phyloP scores from a whole-genome alignment of 2,888 invertebrate species.

The Tipula lateralis region DNA sequence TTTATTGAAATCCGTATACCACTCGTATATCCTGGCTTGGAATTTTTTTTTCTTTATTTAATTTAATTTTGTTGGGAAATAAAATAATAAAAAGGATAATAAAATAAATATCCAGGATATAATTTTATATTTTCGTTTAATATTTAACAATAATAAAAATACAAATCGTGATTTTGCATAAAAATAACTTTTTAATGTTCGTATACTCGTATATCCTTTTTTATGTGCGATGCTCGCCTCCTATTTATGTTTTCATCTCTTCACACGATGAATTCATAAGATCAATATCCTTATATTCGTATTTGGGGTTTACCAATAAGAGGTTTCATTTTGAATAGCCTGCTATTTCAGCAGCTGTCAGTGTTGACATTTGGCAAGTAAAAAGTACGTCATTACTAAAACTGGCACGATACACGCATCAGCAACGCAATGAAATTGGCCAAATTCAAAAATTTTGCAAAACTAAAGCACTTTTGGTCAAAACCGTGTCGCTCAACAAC shows the following conservation, averaged over 20 bases:
- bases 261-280: neutral
- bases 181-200: conserved; percentile 11
- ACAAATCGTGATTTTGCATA: conserved; percentile 24
- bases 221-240: neutral
- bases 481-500: too few species aligned
- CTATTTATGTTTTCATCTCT: conserved; percentile 19
- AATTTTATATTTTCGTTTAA: conserved; percentile 6
- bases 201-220: neutral
- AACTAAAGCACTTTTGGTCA: too few species aligned
- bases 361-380: too few species aligned
- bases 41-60: neutral
- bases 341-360: too few species aligned
- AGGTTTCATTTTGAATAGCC: too few species aligned
- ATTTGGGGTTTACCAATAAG: neutral
- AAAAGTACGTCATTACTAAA: too few species aligned
- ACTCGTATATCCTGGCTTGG: neutral
- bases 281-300: neutral
- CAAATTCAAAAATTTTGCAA: too few species aligned
- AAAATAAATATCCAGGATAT: neutral
- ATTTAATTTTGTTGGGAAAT: conserved; percentile 24
- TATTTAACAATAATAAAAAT: conserved; percentile 19
- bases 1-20: conserved; percentile 8
- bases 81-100: conserved; percentile 24
- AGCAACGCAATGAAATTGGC: too few species aligned
- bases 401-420: too few species aligned